phyloP scores from a whole-genome alignment of 2,888 invertebrate genomes.

The Limnephilus marmoratus region DNA sequence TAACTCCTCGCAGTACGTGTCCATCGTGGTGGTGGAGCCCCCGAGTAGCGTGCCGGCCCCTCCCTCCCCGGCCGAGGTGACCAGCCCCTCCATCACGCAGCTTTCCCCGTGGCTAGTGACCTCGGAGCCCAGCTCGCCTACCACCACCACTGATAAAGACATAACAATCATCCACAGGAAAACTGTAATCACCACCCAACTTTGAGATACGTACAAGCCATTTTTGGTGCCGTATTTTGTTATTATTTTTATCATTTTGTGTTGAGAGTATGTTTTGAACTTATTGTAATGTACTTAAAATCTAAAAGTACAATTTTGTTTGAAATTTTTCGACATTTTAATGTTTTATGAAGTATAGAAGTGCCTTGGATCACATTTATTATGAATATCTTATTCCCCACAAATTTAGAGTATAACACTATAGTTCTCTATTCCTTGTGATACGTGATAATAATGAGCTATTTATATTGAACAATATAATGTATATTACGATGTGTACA shows the following conservation, averaged over 20 bases:
- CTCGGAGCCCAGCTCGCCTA: conserved; percentile 83
- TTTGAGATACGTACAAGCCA: conserved; percentile 70
- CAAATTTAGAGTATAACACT: neutral
- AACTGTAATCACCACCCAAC: conserved; percentile 92
- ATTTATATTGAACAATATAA: neutral
- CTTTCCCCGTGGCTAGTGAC: conserved; percentile 91
- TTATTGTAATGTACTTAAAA: neutral
- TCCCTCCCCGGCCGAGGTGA: conserved; percentile 76
- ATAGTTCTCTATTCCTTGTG: conserved; percentile 10
- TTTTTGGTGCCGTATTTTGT: conserved; percentile 8
- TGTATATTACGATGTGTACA: conserved; percentile 2
- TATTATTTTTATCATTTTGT: conserved; percentile 11
- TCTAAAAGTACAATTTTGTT: neutral
- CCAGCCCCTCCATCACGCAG: conserved; percentile 80
- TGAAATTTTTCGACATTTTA: neutral
- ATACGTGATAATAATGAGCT: neutral
- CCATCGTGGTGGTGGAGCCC: conserved; percentile 76
- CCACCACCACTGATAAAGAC: conserved; percentile 79
- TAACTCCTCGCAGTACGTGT: conserved; percentile 75
- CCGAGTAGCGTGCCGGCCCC: conserved; percentile 72
- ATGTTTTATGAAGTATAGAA: neutral
- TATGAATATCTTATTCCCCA: neutral
- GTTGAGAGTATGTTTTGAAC: neutral
- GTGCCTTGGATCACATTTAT: neutral
- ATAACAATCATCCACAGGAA: conserved; percentile 87